Evolutionary conservation across 2,113 vertebrate species (phyloP).

Genomic region (Marmota flaviventris): DNA sequence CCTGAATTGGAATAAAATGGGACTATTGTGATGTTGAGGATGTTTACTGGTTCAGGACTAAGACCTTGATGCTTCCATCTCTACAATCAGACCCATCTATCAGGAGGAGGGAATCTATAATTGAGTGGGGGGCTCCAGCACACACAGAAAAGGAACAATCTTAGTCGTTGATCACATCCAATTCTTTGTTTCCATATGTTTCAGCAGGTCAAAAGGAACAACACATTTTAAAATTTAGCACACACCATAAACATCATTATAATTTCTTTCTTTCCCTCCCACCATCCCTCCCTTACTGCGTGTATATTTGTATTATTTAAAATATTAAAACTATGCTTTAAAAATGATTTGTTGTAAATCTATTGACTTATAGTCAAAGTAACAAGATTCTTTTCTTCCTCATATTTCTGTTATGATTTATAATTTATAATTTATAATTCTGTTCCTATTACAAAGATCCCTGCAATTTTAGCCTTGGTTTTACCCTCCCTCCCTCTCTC

Average conservation of each 20-base stretch:
- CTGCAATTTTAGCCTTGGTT: not conserved
- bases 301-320: not conserved
- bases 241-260: not conserved
- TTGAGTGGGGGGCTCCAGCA: not conserved
- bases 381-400: not conserved
- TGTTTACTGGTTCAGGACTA: not conserved
- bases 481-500: not conserved
- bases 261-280: not conserved
- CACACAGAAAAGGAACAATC: not conserved
- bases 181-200: not conserved
- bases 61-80: not conserved
- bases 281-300: too few relatives aligned
- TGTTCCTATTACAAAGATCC: not conserved
- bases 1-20: constrained; percentile 8
- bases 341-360: not conserved
- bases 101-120: not conserved
- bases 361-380: not conserved
- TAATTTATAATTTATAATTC: not conserved
- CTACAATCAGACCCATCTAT: not conserved
- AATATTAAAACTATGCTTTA: not conserved
- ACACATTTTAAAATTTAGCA: not conserved
- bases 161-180: not conserved
- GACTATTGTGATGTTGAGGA: not conserved
- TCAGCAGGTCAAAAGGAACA: not conserved
- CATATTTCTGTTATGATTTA: not conserved